Evolutionary conservation across 2,113 vertebrate genomes (phyloP).

Genomic region (Pseudorectes ferrugineus): DNA sequence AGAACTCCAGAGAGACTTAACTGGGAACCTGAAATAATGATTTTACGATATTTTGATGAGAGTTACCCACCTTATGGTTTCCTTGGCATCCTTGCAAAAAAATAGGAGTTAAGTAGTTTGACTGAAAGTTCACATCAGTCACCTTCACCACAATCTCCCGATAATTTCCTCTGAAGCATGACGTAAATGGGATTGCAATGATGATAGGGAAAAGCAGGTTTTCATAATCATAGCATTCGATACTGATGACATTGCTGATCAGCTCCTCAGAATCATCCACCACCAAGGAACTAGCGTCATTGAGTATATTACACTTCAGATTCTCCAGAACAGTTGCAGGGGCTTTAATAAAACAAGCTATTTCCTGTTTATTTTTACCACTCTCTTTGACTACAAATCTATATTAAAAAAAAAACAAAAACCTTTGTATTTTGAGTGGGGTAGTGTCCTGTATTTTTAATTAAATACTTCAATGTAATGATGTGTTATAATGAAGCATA

Average conservation of each 20-base stretch:
- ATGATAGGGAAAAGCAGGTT: conserved; percentile 74
- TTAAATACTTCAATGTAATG: neutral
- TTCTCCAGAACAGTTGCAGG: conserved; percentile 49
- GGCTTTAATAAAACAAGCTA: conserved; percentile 74
- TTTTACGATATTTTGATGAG: neutral
- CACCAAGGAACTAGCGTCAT: conserved; percentile 73
- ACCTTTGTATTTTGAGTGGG: neutral
- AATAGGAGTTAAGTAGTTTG: conserved; percentile 67
- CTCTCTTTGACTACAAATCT: conserved; percentile 64
- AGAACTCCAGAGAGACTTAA: no score
- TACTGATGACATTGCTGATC: conserved; percentile 80
- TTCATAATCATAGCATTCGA: conserved; percentile 48
- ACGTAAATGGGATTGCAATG: conserved; percentile 76
- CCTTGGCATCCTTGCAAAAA: conserved; percentile 68
- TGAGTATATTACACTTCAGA: conserved; percentile 69
- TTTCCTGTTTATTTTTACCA: neutral
- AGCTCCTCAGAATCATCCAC: conserved; percentile 81
- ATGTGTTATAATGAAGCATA: neutral
- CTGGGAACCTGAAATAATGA: neutral
- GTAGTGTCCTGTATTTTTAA: neutral
- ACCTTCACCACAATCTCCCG: conserved; percentile 81
- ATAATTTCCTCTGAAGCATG: conserved; percentile 77
- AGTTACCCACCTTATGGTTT: conserved; percentile 72
- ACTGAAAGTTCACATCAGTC: conserved; percentile 68
- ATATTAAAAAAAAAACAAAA: neutral